These are phyloP conservation scores for Lasioglossum lativentre DNA, from an alignment of 2,888 invertebrate species.

Conservation along the genomic window DNA sequence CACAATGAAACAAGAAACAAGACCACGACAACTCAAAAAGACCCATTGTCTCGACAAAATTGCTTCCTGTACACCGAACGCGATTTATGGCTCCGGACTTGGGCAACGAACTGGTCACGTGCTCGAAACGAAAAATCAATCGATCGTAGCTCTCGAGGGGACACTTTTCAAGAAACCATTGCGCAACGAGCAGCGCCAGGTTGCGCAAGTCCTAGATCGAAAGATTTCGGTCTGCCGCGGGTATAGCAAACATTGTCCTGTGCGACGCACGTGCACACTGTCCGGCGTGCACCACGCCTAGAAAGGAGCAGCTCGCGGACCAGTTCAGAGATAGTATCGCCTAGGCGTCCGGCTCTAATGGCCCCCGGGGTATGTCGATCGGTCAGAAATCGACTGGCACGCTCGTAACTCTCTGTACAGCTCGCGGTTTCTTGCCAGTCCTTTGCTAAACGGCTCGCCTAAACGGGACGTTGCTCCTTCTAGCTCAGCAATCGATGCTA, in stretches of 20 bases:
- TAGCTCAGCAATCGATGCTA: background rate
- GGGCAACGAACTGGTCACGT: background rate
- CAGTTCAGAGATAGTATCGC: slow-evolving; percentile 64
- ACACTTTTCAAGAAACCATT: background rate
- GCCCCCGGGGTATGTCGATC: slow-evolving; percentile 56
- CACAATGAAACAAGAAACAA: background rate
- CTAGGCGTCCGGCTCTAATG: slow-evolving; percentile 55
- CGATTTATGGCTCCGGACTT: background rate
- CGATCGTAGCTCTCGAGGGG: background rate
- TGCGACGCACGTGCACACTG: slow-evolving; percentile 55
- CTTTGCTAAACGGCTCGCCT: background rate
- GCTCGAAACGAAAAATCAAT: background rate
- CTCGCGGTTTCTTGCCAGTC: background rate
- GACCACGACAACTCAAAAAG: background rate
- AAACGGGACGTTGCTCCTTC: background rate
- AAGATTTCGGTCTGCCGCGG: slow-evolving; percentile 35
- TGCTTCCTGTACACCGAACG: background rate
- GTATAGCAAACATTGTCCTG: slow-evolving; percentile 12
- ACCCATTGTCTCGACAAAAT: background rate
- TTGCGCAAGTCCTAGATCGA: slow-evolving; percentile 3
- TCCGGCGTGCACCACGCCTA: slow-evolving; percentile 66
- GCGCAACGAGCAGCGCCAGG: background rate
- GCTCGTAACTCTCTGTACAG: slow-evolving; percentile 43
- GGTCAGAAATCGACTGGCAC: slow-evolving; percentile 50
- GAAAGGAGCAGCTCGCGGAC: slow-evolving; percentile 52